Percentiles rank a stretch among this genome's conserved stretches.
phyloP scores from a whole-genome alignment of 1,140 invertebrate species.

The Ceratosolen fusciceps region DNA sequence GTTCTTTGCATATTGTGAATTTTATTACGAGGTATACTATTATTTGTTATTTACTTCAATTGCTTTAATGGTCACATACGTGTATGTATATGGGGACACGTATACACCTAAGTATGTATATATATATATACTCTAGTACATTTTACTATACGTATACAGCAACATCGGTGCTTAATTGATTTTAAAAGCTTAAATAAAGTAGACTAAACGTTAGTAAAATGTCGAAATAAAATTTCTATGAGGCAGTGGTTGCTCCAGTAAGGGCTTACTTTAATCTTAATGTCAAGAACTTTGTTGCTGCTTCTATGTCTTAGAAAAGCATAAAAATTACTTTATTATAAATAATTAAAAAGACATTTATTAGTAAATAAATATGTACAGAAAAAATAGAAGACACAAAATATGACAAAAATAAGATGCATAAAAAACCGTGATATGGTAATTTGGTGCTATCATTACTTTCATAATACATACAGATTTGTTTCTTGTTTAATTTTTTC shows the following conservation, averaged over 20 bases:
- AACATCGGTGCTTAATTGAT: constrained; percentile 14
- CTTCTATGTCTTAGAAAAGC: constrained; percentile 17
- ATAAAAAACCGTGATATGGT: constrained; percentile 6
- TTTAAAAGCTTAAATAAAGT: constrained; percentile 9
- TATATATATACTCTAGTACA: too few species aligned
- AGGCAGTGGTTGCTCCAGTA: constrained; percentile 41
- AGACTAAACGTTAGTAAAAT: constrained; percentile 13
- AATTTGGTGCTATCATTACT: constrained; percentile 25
- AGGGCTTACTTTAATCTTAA: neutral
- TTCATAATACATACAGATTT: constrained; percentile 34
- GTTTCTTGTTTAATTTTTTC: constrained; percentile 2
- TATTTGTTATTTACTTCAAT: constrained; percentile 26
- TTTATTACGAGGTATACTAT: constrained; percentile 23
- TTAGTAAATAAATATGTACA: constrained; percentile 40
- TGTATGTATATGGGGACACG: neutral
- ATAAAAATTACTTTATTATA: constrained; percentile 1
- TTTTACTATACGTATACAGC: constrained; percentile 30
- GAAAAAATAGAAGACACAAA: constrained; percentile 4
- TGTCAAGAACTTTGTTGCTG: constrained; percentile 2
- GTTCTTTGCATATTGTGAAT: constrained; percentile 25
- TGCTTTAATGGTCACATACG: constrained; percentile 23
- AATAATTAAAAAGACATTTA: constrained; percentile 21
- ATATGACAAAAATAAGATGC: constrained; percentile 3
- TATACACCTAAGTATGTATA: neutral
- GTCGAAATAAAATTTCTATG: constrained; percentile 34